A percentile compares a stretch with the other conserved stretches of the same genome.
Conservation (phyloP, 2,113 vertebrate genomes). For the Arenaria interpres region DNA sequence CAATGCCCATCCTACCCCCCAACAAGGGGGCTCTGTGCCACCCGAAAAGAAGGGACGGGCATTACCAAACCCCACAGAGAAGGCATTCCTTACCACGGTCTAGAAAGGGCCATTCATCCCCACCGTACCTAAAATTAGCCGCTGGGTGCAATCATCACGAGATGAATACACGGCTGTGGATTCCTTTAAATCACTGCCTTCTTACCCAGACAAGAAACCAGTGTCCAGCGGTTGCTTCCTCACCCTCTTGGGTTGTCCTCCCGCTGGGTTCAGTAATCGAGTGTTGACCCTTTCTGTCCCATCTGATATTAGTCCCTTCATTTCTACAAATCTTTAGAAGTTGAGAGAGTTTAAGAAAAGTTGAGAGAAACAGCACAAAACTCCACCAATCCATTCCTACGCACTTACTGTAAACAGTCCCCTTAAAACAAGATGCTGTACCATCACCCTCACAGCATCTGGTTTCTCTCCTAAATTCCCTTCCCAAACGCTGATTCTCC, state of each 20-base stretch:
- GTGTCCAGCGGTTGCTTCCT: neutral
- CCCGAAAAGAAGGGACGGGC: neutral
- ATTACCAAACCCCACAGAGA: neutral
- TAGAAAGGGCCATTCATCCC: constrained; percentile 33
- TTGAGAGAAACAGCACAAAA: neutral
- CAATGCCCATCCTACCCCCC: neutral
- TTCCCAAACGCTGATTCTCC: neutral
- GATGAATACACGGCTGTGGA: constrained; percentile 1
- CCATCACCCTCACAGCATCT: neutral
- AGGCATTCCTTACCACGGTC: neutral
- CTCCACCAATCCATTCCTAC: neutral
- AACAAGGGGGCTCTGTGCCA: neutral
- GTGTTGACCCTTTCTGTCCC: neutral
- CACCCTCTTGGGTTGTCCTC: neutral
- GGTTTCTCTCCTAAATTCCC: neutral
- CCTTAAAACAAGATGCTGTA: neutral
- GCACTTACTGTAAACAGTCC: neutral
- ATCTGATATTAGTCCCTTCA: neutral
- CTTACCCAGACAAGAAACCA: neutral
- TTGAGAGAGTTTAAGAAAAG: neutral
- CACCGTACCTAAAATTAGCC: constrained; percentile 10
- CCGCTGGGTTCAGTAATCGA: neutral
- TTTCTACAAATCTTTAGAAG: neutral
- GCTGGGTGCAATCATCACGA: neutral
- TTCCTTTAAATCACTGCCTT: neutral